Evolutionary conservation across 2,888 invertebrate genomes (phyloP).

Genomic region (Nasonia oneida): DNA sequence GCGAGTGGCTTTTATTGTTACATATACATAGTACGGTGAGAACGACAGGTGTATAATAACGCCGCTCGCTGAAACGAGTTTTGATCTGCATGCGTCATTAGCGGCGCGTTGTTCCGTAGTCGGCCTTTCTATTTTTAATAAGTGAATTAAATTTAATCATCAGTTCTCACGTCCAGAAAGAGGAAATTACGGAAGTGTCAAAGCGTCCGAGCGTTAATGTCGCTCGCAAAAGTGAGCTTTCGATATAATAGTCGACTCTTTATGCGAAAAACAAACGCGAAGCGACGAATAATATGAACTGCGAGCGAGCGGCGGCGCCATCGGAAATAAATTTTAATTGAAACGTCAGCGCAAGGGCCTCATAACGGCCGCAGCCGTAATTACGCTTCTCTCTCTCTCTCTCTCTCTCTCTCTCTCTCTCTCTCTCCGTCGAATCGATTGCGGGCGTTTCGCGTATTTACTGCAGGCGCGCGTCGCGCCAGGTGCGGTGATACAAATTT

Average conservation of each 20-base stretch:
- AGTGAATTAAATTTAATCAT: slow-evolving; percentile 26
- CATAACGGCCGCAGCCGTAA: slow-evolving; percentile 28
- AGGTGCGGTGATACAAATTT: slow-evolving; percentile 40
- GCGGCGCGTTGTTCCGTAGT: too few species aligned
- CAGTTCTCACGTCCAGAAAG: background rate
- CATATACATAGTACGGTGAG: background rate
- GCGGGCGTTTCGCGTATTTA: slow-evolving; percentile 24
- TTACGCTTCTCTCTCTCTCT: slow-evolving; percentile 34
- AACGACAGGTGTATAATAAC: background rate
- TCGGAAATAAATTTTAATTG: slow-evolving; percentile 58
- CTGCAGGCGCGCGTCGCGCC: background rate
- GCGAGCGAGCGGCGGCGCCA: background rate
- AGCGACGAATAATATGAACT: background rate
- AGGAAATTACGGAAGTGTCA: slow-evolving; percentile 33
- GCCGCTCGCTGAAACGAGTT: background rate
- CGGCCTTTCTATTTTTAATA: background rate
- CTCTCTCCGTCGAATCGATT: slow-evolving; percentile 38
- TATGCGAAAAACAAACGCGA: slow-evolving; percentile 6
- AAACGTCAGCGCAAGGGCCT: slow-evolving; percentile 44
- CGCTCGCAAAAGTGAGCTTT: slow-evolving; percentile 9
- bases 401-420: too few species aligned
- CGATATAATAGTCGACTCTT: slow-evolving; percentile 32
- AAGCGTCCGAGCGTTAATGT: background rate
- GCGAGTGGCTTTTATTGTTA: background rate
- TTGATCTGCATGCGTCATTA: background rate